phyloP scores from a whole-genome alignment of 2,113 vertebrate species.

The Morone chrysops region DNA sequence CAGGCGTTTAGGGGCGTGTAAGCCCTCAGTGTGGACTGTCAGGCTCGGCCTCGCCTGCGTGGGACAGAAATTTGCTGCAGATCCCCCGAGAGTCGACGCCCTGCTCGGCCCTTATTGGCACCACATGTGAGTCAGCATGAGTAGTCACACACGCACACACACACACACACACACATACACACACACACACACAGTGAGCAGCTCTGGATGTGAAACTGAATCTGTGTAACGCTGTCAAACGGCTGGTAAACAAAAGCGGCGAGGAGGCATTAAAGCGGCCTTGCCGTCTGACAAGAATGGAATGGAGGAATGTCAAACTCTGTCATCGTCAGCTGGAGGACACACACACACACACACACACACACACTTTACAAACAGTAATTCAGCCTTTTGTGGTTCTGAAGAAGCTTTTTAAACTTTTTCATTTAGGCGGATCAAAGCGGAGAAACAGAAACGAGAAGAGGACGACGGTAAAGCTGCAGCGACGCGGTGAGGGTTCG shows the following conservation, averaged over 20 bases:
- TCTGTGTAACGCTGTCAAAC: conserved; percentile 26
- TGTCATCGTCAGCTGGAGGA: conserved; percentile 19
- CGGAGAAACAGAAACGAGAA: not conserved
- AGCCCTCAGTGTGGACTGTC: conserved; percentile 20
- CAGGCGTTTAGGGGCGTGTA: not conserved
- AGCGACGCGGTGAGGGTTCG: not conserved
- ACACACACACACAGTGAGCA: conserved; percentile 14
- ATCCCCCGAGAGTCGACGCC: conserved; percentile 33
- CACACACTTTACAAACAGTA: not conserved
- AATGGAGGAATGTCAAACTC: conserved; percentile 43
- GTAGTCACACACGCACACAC: conserved; percentile 34
- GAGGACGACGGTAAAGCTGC: not conserved
- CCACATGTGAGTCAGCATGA: conserved; percentile 56
- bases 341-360: not conserved
- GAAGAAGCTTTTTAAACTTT: not conserved
- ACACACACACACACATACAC: conserved; percentile 19
- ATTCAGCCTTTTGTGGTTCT: not conserved
- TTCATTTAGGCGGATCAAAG: conserved; percentile 47
- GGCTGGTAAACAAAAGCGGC: conserved; percentile 37
- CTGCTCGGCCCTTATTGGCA: conserved; percentile 56
- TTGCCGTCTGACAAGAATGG: conserved; percentile 14
- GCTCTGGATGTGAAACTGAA: not conserved
- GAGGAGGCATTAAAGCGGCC: conserved; percentile 15
- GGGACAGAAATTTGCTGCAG: conserved; percentile 42
- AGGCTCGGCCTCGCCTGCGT: conserved; percentile 37